Percentiles rank a stretch among this genome's conserved stretches.
Evolutionary conservation across 2,113 vertebrate species (phyloP).

Genomic region (Forbesichthys agassizii): DNA sequence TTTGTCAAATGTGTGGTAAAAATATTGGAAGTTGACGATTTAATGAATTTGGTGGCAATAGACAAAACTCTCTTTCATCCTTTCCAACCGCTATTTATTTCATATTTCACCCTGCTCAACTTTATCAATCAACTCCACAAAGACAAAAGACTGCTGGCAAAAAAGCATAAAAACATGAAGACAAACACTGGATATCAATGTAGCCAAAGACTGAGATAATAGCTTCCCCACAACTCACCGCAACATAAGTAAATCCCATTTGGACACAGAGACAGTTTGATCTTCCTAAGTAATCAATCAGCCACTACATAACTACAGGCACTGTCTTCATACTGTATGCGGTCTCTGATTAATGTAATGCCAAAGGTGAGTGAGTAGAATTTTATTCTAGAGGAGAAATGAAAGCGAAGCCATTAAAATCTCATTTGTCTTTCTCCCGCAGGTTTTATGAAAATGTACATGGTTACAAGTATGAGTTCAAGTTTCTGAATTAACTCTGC

Average conservation of each 20-base stretch:
- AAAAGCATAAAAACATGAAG: conserved; percentile 40
- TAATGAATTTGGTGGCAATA: conserved; percentile 26
- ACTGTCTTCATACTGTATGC: conserved; percentile 17
- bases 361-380: not conserved
- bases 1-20: conserved; percentile 27
- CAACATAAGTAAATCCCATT: conserved; percentile 35
- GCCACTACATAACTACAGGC: conserved; percentile 9
- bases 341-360: not conserved
- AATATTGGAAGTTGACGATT: conserved; percentile 43
- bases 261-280: conserved; percentile 17
- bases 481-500: no score
- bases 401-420: no score
- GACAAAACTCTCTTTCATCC: conserved; percentile 20
- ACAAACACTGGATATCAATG: conserved; percentile 29
- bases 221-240: conserved; percentile 44
- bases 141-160: conserved; percentile 13
- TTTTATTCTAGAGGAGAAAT: no score
- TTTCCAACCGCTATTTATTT: conserved; percentile 11
- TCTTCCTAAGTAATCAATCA: conserved; percentile 5
- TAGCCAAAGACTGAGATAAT: conserved; percentile 48
- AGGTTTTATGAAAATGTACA: no score
- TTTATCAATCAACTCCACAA: conserved; percentile 24
- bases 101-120: conserved; percentile 34
- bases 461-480: no score
- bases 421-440: no score